Base-by-base conservation (phyloP, 1,140 invertebrate genomes). In the Penaeus japonicus region DNA sequence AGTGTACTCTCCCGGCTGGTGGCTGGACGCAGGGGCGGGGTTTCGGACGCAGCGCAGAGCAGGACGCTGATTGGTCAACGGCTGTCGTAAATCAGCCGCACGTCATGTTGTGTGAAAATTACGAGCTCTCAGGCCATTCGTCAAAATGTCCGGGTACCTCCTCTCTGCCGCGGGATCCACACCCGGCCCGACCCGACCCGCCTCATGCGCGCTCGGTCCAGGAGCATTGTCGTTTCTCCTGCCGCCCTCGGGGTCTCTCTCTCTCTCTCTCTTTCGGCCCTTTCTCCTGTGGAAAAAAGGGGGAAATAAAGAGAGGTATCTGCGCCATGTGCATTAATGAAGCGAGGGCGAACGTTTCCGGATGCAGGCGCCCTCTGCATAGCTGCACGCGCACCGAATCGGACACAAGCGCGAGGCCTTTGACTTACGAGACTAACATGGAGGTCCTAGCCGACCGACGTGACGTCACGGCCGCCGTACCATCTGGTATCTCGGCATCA, bases 91-190 rank as follows among this genome's bases (percentile, higher is more conserved):
- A 89, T 89, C 84, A 85, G 83, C 65, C 84, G 84, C 78, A 85
- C 65, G 84, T 89, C 84, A 89, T 89, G 89, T 89, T 89, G 77
- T 89, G 83, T 86, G 78, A 89, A 89, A 89, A 89, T 89, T 89
- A 89, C 79, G 84, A 85, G 84, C 65, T 83, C 62, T 80, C 65
- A 89, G 59, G 32, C 84, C 65, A 85, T 89, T 85, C 84, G 84
- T 89, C 87, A 88, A 82, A 88, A 88, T 65, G 87, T 84, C 87
- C 65, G 87, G 87, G 87, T 62, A 81, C 65, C 65, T 30, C 70
- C 55, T 32, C 54, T 79, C 54, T 47, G 47, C 47, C 47, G 47
- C 47, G 47, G 47, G 47, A 47, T 47, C 47, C 47, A 47, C 47
- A 47, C 7, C 47, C 47, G 47, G 47, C 47, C n/a, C n/a, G n/a